Conservation (phyloP, 2,797 vertebrate genomes). For the Poeciliopsis gracilis region DNA sequence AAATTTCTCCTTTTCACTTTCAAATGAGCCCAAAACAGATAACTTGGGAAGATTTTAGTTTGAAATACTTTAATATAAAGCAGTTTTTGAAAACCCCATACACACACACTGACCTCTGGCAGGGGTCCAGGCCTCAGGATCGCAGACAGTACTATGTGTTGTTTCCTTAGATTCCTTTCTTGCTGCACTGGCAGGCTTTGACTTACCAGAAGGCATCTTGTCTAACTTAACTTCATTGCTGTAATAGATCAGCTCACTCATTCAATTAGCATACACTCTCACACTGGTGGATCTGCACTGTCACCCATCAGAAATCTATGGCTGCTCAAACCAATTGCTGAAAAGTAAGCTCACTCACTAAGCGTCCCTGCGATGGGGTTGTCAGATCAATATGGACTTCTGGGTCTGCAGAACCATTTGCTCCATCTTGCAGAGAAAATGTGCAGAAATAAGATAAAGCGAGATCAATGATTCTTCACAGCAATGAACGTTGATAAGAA, state of each 20-base stretch:
- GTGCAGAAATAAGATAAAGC: conserved; percentile 31
- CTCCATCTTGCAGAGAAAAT: conserved; percentile 1
- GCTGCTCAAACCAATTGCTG: conserved; percentile 61
- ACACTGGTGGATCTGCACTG: conserved; percentile 15
- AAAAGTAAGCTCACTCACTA: conserved; percentile 63
- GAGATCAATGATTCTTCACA: conserved; percentile 28
- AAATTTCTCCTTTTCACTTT: background rate
- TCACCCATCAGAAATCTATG: conserved; percentile 65
- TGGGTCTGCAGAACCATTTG: conserved; percentile 28
- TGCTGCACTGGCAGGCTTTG: conserved; percentile 31
- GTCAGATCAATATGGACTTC: conserved; percentile 31
- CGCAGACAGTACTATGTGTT: conserved; percentile 35
- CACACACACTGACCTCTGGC: background rate
- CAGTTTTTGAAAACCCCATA: too few relatives aligned
- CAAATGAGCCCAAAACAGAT: background rate
- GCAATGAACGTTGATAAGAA: background rate
- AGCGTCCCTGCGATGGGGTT: conserved; percentile 21
- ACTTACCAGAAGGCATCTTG: conserved; percentile 81
- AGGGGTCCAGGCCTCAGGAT: conserved; percentile 18
- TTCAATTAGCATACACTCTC: conserved; percentile 79
- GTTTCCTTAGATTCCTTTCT: conserved; percentile 50
- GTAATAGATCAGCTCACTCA: conserved; percentile 85
- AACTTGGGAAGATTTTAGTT: background rate
- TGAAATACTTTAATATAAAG: background rate
- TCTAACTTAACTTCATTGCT: conserved; percentile 85